A percentile compares a stretch with the other conserved stretches of the same genome.
Conservation (phyloP, 2,113 vertebrate genomes). For the Pungitius pungitius region DNA sequence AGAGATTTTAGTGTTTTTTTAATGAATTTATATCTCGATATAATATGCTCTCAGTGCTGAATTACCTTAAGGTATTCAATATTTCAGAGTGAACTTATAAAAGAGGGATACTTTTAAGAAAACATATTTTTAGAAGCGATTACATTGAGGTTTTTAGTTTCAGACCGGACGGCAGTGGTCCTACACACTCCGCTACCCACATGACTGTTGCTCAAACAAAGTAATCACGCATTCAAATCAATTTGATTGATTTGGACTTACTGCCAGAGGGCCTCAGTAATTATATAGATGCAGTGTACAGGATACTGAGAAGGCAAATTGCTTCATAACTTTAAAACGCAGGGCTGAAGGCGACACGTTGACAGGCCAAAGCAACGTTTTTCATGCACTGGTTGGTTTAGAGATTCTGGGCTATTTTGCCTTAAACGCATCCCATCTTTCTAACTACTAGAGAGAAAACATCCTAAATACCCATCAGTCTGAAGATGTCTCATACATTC, state of each 20-base stretch:
- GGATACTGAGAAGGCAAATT: neutral
- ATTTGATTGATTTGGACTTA: slow-evolving; percentile 40
- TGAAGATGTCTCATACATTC: too few species aligned
- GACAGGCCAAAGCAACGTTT: neutral
- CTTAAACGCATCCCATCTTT: neutral
- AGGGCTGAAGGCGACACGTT: neutral
- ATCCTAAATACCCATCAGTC: neutral
- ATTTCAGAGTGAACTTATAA: slow-evolving; percentile 25
- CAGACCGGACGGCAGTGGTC: neutral
- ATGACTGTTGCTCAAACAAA: slow-evolving; percentile 34
- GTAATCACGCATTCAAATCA: slow-evolving; percentile 39
- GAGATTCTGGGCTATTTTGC: neutral
- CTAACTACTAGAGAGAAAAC: neutral
- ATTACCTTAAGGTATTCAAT: slow-evolving; percentile 26
- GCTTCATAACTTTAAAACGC: slow-evolving; percentile 2
- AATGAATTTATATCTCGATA: slow-evolving; percentile 10
- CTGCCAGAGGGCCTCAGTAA: slow-evolving; percentile 20
- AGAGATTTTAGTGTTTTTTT: slow-evolving; percentile 14
- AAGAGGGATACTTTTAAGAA: too few species aligned
- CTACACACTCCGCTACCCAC: slow-evolving; percentile 1
- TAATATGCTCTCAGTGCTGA: slow-evolving; percentile 6
- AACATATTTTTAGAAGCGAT: too few species aligned
- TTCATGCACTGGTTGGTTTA: neutral
- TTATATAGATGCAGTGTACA: slow-evolving; percentile 21
- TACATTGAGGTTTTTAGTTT: neutral